phyloP scores from a whole-genome alignment of 2,113 vertebrate genomes.

The Nipponia nippon region DNA sequence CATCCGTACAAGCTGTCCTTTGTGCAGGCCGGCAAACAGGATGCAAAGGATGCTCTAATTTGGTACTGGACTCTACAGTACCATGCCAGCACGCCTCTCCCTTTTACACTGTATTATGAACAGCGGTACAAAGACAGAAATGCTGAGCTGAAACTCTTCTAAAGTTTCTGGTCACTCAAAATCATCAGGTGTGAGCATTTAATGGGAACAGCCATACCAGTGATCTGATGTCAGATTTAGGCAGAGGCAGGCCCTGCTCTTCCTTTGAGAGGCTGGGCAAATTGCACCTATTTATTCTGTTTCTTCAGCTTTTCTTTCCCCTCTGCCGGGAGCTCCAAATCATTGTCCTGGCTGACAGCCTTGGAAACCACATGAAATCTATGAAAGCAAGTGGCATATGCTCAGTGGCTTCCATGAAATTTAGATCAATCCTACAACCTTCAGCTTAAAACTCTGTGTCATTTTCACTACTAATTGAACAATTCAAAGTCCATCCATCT shows the following conservation, averaged over 20 bases:
- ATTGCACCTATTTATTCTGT: not conserved
- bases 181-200: not conserved
- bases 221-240: not conserved
- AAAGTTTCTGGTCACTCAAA: not conserved
- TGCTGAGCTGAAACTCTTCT: not conserved
- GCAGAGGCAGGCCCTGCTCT: not conserved
- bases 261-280: not conserved
- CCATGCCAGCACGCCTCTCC: accelerated
- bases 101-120: not conserved
- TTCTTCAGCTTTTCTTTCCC: not conserved
- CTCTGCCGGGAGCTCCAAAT: not conserved
- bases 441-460: not conserved
- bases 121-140: not conserved
- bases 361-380: not conserved
- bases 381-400: not conserved
- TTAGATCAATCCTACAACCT: not conserved
- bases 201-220: not conserved
- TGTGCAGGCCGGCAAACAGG: no score
- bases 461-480: conserved; percentile 12
- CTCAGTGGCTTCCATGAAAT: not conserved
- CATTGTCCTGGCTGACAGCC: not conserved
- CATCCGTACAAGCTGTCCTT: accelerated
- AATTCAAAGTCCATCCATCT: not conserved
- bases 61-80: not conserved
- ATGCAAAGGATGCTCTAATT: not conserved